Conservation (phyloP, 2,113 vertebrate genomes). For the Athene noctua region DNA sequence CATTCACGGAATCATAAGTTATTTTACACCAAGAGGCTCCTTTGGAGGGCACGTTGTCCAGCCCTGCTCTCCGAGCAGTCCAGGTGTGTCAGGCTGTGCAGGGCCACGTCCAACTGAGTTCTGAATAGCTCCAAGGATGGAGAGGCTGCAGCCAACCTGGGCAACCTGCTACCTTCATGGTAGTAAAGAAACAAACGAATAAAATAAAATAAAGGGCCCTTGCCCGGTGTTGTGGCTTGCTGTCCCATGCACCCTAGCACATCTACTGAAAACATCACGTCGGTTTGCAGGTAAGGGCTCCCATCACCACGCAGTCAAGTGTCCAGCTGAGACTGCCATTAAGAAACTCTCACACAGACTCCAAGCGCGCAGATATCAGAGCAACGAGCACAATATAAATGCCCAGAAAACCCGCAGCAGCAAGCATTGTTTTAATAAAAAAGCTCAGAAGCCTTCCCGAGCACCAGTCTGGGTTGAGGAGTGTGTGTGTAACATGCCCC, state of each 20-base stretch:
- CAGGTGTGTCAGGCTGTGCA: not conserved
- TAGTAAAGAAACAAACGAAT: not conserved
- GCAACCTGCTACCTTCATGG: not conserved
- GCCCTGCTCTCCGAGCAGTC: not conserved
- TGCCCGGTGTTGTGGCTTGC: accelerated
- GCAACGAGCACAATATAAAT: not conserved
- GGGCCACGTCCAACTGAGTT: too few relatives aligned
- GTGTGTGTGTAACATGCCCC: too few relatives aligned
- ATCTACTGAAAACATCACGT: accelerated
- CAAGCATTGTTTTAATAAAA: slow-evolving; percentile 39
- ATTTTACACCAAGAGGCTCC: not conserved
- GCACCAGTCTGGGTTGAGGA: slow-evolving; percentile 20
- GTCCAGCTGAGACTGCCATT: not conserved
- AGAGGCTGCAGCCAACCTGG: not conserved
- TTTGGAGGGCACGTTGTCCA: accelerated
- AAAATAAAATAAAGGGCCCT: not conserved
- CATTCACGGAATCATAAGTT: accelerated
- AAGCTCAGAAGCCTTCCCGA: slow-evolving; percentile 25
- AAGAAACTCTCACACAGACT: not conserved
- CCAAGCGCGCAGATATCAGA: not conserved
- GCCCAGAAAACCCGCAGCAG: not conserved
- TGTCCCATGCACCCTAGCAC: not conserved
- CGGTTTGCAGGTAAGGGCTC: not conserved
- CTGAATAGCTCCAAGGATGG: not conserved
- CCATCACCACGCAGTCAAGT: too few relatives aligned